phyloP scores from a whole-genome alignment of 2,888 invertebrate species.

The Caradrina kadenii region DNA sequence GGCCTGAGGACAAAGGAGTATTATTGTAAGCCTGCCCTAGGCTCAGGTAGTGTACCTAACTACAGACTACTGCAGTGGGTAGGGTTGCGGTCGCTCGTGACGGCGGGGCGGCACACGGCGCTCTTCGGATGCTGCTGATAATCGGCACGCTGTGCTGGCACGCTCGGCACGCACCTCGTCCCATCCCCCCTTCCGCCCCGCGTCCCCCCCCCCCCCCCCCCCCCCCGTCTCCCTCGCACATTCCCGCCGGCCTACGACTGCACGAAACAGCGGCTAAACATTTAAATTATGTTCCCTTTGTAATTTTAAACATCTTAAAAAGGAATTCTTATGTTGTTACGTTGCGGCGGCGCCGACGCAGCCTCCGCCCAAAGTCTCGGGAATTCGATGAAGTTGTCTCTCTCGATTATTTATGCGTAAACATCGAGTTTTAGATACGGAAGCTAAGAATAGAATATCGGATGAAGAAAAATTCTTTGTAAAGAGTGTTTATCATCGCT shows the following conservation, averaged over 20 bases:
- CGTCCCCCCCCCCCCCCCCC: no score
- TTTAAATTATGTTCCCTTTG: constrained; percentile 63
- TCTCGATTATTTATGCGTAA: constrained; percentile 26
- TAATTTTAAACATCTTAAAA: constrained; percentile 64
- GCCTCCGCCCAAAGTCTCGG: constrained; percentile 30
- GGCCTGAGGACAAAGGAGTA: constrained; percentile 49
- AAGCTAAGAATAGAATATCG: no score
- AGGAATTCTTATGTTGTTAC: constrained; percentile 53
- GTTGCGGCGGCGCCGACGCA: constrained; percentile 49
- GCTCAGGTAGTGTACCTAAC: constrained; percentile 18
- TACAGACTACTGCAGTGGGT: constrained; percentile 4
- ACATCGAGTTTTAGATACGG: constrained; percentile 8
- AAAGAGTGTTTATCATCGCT: constrained; percentile 17
- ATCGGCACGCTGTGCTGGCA: constrained; percentile 56
- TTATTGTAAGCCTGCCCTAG: constrained; percentile 37
- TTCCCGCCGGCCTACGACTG: constrained; percentile 48
- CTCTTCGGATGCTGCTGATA: constrained; percentile 54
- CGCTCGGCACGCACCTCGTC: constrained; percentile 56
- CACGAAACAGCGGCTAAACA: constrained; percentile 59
- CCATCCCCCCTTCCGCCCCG: background rate
- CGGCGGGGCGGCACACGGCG: constrained; percentile 29
- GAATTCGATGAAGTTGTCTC: constrained; percentile 43
- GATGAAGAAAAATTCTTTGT: constrained; percentile 7
- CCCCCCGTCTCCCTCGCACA: constrained; percentile 27
- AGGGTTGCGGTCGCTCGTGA: constrained; percentile 51